Evolutionary conservation across 2,797 vertebrate species (phyloP).

Genomic region (Coracias cyanogaster): DNA sequence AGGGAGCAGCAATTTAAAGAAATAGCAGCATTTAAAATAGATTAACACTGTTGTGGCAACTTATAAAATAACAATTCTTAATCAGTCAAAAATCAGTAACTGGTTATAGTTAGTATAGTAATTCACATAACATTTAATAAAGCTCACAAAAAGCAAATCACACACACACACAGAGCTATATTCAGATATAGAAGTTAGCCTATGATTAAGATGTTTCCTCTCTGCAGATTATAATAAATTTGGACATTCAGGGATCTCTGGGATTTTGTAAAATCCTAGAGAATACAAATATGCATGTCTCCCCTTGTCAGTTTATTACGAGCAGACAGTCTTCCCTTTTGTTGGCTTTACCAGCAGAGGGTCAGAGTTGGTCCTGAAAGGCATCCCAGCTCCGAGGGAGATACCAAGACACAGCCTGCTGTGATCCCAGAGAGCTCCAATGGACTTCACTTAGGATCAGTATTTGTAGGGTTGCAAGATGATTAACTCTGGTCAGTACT

Average conservation of each 20-base stretch:
- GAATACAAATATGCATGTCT: not conserved
- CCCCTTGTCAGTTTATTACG: not conserved
- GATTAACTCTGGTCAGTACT: not conserved
- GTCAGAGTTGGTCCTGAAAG: not conserved
- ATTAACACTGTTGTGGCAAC: not conserved
- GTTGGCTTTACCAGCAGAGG: not conserved
- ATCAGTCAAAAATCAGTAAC: not conserved
- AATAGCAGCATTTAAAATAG: not conserved
- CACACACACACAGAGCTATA: not conserved
- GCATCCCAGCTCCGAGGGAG: not conserved
- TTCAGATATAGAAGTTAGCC: not conserved
- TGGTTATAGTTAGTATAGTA: not conserved
- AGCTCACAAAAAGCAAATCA: not conserved
- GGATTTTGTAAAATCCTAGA: not conserved
- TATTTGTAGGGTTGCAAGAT: not conserved
- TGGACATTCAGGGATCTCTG: not conserved
- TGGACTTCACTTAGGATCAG: not conserved
- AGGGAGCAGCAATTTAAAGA: not conserved
- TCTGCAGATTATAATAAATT: not conserved
- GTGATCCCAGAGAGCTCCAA: not conserved
- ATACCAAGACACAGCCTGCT: not conserved
- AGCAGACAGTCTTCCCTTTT: not conserved
- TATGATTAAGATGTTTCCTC: not conserved
- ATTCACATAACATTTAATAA: not conserved
- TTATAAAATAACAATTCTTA: not conserved